phyloP scores from a whole-genome alignment of 2,113 vertebrate genomes.

The Gobio gobio region DNA sequence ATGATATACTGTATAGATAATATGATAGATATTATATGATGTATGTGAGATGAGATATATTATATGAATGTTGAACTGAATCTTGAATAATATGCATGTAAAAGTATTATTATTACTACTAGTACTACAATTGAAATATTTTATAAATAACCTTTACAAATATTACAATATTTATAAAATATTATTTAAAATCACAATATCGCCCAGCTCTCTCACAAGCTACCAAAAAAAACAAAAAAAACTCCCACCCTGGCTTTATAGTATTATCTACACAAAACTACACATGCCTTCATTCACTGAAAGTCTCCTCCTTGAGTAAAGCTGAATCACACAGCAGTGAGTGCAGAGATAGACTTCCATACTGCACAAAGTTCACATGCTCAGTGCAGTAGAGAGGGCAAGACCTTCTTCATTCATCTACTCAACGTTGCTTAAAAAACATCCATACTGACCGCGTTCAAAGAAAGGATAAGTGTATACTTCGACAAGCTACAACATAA shows the following conservation, averaged over 20 bases:
- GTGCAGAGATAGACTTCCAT: neutral
- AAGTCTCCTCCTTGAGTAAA: neutral
- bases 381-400: conserved; percentile 36
- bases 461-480: conserved; percentile 11
- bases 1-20: too few relatives aligned
- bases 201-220: neutral
- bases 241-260: neutral
- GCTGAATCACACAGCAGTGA: neutral
- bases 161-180: neutral
- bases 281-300: neutral
- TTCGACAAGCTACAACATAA: conserved; percentile 37
- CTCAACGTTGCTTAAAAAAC: conserved; percentile 38
- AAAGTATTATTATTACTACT: too few relatives aligned
- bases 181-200: neutral
- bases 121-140: too few relatives aligned
- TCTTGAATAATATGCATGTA: too few relatives aligned
- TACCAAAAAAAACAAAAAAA: neutral
- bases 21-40: too few relatives aligned
- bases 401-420: conserved; percentile 35
- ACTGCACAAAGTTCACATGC: conserved; percentile 25
- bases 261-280: conserved; percentile 5
- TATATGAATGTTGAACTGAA: too few relatives aligned
- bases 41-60: too few relatives aligned
- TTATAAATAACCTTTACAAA: too few relatives aligned
- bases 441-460: conserved; percentile 29